Conservation (phyloP, 2,113 vertebrate species). For the Pelodiscus sinensis region DNA sequence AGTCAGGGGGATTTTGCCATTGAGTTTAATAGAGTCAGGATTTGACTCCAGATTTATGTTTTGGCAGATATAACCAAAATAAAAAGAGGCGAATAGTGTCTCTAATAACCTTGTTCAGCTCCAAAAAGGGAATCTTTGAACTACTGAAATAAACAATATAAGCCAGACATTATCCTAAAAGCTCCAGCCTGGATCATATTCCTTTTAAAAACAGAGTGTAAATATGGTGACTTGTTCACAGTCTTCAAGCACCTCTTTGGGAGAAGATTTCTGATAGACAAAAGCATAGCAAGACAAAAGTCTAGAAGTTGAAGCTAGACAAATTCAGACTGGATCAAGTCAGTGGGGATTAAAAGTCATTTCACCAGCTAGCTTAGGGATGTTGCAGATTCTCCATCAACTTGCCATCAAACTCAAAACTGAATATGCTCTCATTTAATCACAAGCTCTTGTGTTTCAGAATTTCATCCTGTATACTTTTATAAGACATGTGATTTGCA, state of each 20-base stretch:
- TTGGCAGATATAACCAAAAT: neutral
- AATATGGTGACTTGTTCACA: neutral
- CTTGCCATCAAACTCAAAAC: accelerated
- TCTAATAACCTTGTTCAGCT: neutral
- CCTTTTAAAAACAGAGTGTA: neutral
- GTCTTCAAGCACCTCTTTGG: neutral
- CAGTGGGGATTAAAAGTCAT: accelerated
- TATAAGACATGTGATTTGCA: neutral
- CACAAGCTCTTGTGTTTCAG: neutral
- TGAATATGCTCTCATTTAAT: neutral
- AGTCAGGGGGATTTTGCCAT: neutral
- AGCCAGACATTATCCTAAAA: neutral
- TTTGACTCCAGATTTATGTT: neutral
- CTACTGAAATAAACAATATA: neutral
- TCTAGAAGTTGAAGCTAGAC: neutral
- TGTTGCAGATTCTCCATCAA: accelerated
- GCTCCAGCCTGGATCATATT: neutral
- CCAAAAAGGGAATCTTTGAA: neutral
- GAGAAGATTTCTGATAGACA: neutral
- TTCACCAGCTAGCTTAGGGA: neutral
- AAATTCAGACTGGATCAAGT: neutral
- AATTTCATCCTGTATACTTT: no score
- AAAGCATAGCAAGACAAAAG: accelerated
- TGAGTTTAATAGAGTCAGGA: neutral
- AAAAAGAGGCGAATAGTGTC: neutral